Conservation (phyloP, 2,888 invertebrate species). For the Ametastegia equiseti region DNA sequence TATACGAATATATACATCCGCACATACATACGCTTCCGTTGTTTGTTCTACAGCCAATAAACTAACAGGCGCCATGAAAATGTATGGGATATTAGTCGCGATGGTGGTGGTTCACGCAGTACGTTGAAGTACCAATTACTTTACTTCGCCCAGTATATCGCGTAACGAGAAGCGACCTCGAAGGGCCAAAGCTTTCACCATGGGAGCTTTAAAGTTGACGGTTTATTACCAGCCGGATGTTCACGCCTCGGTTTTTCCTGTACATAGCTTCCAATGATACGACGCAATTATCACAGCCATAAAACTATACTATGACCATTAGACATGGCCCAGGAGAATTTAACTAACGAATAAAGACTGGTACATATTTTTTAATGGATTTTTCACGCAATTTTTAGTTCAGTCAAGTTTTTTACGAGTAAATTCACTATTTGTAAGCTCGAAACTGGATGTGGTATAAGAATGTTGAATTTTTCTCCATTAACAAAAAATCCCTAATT, state of each 20-base stretch:
- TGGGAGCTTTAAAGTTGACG: constrained; percentile 52
- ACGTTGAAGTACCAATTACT: constrained; percentile 48
- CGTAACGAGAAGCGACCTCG: not conserved
- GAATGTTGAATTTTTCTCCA: too few relatives aligned
- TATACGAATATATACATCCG: not conserved
- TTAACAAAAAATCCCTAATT: too few relatives aligned
- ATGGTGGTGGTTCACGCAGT: not conserved
- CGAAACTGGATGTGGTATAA: too few relatives aligned
- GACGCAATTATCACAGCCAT: not conserved
- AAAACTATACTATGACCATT: not conserved
- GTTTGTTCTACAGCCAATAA: not conserved
- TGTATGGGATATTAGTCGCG: not conserved
- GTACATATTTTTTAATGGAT: not conserved
- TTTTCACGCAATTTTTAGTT: not conserved
- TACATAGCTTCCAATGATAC: not conserved
- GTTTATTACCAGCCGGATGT: constrained; percentile 44
- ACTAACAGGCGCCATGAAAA: not conserved
- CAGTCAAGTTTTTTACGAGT: not conserved
- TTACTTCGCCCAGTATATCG: constrained; percentile 14
- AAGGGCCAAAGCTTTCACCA: constrained; percentile 17
- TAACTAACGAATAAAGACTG: not conserved
- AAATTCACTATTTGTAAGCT: not conserved
- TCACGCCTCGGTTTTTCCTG: not conserved
- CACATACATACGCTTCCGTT: not conserved
- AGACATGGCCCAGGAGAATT: not conserved